Evolutionary conservation across 2,113 vertebrate genomes (phyloP).

Genomic region (Lethenteron reissneri): DNA sequence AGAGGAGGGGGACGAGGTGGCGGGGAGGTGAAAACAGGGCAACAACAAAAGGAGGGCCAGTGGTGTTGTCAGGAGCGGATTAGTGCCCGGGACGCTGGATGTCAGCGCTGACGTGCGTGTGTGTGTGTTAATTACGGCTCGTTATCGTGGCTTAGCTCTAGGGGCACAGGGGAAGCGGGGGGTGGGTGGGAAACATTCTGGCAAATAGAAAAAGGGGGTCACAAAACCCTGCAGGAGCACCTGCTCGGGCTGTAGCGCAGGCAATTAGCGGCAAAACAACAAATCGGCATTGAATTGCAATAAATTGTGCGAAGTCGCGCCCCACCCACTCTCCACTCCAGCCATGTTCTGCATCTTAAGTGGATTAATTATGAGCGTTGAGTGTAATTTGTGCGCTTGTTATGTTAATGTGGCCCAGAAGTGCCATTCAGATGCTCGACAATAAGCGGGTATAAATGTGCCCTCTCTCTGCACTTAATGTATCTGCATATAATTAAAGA

Average conservation of each 20-base stretch:
- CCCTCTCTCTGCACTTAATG: neutral
- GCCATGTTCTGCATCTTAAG: constrained; percentile 2
- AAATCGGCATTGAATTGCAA: constrained; percentile 1
- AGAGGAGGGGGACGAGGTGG: no score
- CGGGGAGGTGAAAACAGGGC: no score
- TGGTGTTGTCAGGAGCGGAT: neutral
- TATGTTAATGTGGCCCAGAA: constrained; percentile 1
- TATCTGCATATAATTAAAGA: constrained; percentile 1
- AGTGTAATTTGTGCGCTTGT: constrained; percentile 3
- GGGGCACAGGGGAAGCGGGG: neutral
- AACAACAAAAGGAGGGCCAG: no score
- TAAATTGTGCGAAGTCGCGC: neutral
- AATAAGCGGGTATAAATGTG: neutral
- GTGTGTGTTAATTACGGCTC: neutral
- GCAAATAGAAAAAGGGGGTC: neutral
- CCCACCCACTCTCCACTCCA: no score
- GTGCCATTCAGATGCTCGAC: constrained; percentile 6
- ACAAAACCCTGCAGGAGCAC: neutral
- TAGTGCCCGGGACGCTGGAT: neutral
- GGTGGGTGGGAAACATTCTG: neutral
- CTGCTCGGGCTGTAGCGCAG: neutral
- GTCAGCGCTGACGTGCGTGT: neutral
- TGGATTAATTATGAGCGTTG: neutral
- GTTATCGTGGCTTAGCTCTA: neutral
- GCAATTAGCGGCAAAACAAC: neutral